A percentile compares a stretch with the other conserved stretches of the same genome.
Evolutionary conservation across 2,888 invertebrate genomes (phyloP).

Genomic region (Nemotelus pantherinus): DNA sequence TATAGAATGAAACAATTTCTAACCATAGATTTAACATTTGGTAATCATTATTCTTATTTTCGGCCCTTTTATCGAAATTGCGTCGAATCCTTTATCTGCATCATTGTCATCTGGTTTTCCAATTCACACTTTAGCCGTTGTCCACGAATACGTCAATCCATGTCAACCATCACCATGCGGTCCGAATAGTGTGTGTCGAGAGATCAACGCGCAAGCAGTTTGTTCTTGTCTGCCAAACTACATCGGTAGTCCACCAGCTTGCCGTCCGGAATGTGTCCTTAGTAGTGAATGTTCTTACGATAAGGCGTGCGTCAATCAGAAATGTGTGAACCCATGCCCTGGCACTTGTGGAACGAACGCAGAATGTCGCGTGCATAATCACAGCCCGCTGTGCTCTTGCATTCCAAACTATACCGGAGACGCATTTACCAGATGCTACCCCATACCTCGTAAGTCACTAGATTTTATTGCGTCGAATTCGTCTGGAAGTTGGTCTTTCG

Average conservation of each 20-base stretch:
- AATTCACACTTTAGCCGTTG: constrained; percentile 51
- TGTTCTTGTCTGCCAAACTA: constrained; percentile 75
- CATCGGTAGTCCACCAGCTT: constrained; percentile 78
- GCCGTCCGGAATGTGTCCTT: constrained; percentile 74
- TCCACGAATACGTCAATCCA: constrained; percentile 59
- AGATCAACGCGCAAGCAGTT: constrained; percentile 73
- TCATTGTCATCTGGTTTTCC: neutral
- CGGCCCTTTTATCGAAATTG: neutral
- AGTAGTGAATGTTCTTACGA: constrained; percentile 73
- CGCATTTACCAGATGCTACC: constrained; percentile 71
- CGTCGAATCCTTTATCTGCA: too few species aligned
- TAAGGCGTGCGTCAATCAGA: constrained; percentile 74
- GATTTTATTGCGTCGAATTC: constrained; percentile 61
- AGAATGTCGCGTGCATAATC: constrained; percentile 75
- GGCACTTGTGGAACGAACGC: constrained; percentile 76
- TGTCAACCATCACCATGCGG: constrained; percentile 75
- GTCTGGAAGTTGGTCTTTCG: neutral
- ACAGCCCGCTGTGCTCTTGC: constrained; percentile 76
- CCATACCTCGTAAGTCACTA: constrained; percentile 66
- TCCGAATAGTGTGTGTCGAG: constrained; percentile 80
- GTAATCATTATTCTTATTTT: neutral
- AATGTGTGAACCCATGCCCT: constrained; percentile 76
- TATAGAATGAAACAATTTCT: too few species aligned
- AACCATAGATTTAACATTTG: too few species aligned
- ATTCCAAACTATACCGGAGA: constrained; percentile 74